These are phyloP conservation scores for Halcyon leucocephala DNA, from an alignment of 2,797 vertebrate genomes.

Conservation along the genomic window DNA sequence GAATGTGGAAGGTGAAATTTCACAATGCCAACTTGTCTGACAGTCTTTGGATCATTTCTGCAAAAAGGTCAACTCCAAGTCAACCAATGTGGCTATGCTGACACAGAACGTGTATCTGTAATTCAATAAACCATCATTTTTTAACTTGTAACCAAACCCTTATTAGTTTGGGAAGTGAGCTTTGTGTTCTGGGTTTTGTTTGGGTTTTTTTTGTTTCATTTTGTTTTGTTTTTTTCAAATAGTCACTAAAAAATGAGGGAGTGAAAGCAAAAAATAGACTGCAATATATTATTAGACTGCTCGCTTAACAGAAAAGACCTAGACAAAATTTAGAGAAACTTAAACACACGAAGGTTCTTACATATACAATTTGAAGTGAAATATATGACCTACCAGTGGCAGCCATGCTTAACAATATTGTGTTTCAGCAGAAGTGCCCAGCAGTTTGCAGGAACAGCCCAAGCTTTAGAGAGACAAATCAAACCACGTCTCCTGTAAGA, in stretches of 20 bases:
- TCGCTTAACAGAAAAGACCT: background rate
- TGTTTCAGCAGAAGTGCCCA: background rate
- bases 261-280: background rate
- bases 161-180: background rate
- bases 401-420: background rate
- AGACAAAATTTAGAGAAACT: background rate
- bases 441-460: background rate
- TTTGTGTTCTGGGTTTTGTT: background rate
- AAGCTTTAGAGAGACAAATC: background rate
- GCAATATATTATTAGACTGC: background rate
- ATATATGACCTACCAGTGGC: background rate
- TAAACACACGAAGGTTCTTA: background rate
- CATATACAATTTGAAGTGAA: background rate
- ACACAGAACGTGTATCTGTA: background rate
- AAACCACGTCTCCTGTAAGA: fast-evolving
- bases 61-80: background rate
- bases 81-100: background rate
- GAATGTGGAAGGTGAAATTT: background rate
- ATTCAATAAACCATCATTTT: background rate
- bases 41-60: background rate
- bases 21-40: background rate
- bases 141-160: background rate
- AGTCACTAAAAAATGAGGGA: background rate
- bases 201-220: too few relatives aligned
- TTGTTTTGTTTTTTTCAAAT: too few relatives aligned